phyloP scores from a whole-genome alignment of 2,888 invertebrate genomes.

The Pegoplata infirma region DNA sequence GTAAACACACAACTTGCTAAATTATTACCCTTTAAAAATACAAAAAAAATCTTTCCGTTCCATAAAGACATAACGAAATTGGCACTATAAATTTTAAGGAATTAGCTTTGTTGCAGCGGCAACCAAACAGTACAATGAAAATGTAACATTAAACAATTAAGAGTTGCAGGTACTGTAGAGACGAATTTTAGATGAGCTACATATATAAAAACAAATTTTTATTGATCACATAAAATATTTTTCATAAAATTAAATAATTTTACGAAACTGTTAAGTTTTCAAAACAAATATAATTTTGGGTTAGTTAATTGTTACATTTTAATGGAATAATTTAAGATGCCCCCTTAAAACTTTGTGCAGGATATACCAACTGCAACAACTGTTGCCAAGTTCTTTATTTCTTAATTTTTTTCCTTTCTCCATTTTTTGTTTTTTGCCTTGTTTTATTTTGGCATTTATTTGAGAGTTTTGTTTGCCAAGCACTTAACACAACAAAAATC shows the following conservation, averaged over 20 bases:
- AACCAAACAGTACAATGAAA: not conserved
- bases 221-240: no score
- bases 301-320: no score
- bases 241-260: no score
- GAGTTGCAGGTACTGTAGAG: not conserved
- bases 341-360: no score
- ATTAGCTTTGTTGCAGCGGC: not conserved
- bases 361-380: constrained; percentile 19
- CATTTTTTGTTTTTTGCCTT: no score
- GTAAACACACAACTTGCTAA: not conserved
- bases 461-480: constrained; percentile 42
- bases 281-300: no score
- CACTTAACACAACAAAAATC: constrained; percentile 44
- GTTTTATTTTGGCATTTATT: constrained; percentile 6
- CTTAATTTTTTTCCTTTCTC: no score
- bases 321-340: no score
- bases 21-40: not conserved
- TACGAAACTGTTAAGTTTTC: no score
- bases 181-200: not conserved
- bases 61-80: not conserved
- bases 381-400: constrained; percentile 45
- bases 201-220: no score
- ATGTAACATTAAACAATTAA: not conserved
- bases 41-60: not conserved
- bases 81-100: not conserved